A percentile compares a stretch with the other conserved stretches of the same genome.
These are phyloP conservation scores for Trematomus loennbergii DNA, from an alignment of 2,113 vertebrate species.

Conservation along the genomic window DNA sequence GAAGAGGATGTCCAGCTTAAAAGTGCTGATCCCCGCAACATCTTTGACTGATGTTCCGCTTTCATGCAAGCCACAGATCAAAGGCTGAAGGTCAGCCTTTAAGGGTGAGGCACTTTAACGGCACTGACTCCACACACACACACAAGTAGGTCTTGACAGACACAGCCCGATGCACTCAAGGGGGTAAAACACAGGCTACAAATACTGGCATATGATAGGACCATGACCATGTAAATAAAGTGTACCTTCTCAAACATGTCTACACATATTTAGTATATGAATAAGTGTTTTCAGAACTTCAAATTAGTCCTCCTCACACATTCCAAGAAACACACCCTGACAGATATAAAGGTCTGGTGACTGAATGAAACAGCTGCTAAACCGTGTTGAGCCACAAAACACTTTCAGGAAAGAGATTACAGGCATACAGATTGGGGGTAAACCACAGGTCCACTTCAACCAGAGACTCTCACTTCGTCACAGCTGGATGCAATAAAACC, in stretches of 20 bases:
- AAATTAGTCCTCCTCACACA: conserved; percentile 4
- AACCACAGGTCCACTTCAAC: conserved; percentile 35
- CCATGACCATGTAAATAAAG: neutral
- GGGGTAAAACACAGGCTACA: conserved; percentile 27
- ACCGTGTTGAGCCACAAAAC: conserved; percentile 50
- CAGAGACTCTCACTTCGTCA: conserved; percentile 33
- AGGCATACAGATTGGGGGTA: neutral
- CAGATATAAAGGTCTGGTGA: conserved; percentile 27
- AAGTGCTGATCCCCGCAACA: conserved; percentile 58
- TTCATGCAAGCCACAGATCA: conserved; percentile 56
- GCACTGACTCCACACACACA: conserved; percentile 32
- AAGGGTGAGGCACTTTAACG: conserved; percentile 41
- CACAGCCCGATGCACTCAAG: neutral
- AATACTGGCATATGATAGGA: conserved; percentile 19
- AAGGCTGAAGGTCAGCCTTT: conserved; percentile 66
- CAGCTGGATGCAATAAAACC: conserved; percentile 62
- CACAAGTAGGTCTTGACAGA: conserved; percentile 30
- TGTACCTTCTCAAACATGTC: neutral
- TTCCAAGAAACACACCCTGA: conserved; percentile 34
- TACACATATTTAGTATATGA: neutral
- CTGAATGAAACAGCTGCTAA: conserved; percentile 44
- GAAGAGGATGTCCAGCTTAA: conserved; percentile 57
- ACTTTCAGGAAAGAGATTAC: conserved; percentile 59
- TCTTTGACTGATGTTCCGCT: conserved; percentile 59
- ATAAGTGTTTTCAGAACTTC: conserved; percentile 11